Conservation (phyloP, 1,140 invertebrate genomes). For the Carposina sasakii region DNA sequence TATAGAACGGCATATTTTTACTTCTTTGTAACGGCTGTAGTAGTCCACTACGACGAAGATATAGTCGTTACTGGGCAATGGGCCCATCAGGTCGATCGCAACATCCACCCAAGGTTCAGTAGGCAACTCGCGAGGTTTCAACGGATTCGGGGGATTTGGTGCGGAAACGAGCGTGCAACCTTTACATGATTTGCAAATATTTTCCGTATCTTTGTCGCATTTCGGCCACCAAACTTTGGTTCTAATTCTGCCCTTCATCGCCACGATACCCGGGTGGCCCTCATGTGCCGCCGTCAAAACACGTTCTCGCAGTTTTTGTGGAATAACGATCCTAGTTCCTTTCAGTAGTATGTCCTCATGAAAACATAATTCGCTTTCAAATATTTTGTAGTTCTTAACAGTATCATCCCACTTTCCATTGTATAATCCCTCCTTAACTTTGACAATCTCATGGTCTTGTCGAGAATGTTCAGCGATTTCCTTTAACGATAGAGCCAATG, state of each 20-base stretch:
- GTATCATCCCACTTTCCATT: neutral
- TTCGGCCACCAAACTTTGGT: conserved; percentile 41
- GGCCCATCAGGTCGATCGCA: conserved; percentile 22
- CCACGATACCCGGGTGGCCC: conserved; percentile 18
- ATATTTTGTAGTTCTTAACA: neutral
- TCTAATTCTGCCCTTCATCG: conserved; percentile 72
- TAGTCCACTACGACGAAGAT: conserved; percentile 18
- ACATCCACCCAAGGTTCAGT: conserved; percentile 20
- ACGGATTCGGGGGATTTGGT: conserved; percentile 19
- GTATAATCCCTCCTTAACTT: neutral
- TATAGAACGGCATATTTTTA: conserved; percentile 11
- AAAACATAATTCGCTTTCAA: conserved; percentile 6
- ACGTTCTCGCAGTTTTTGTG: conserved; percentile 16
- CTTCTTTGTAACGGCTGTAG: conserved; percentile 8
- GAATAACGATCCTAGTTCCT: conserved; percentile 26
- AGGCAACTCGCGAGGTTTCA: conserved; percentile 22
- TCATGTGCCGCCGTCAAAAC: conserved; percentile 44
- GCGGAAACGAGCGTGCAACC: conserved; percentile 38
- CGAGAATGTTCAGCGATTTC: neutral
- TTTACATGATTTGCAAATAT: conserved; percentile 47
- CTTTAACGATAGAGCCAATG: neutral
- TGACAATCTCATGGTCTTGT: neutral
- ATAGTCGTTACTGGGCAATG: conserved; percentile 17
- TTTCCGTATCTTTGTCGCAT: conserved; percentile 62
- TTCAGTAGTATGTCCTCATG: neutral